phyloP scores from a whole-genome alignment of 2,888 invertebrate species.

The Tuta absoluta region DNA sequence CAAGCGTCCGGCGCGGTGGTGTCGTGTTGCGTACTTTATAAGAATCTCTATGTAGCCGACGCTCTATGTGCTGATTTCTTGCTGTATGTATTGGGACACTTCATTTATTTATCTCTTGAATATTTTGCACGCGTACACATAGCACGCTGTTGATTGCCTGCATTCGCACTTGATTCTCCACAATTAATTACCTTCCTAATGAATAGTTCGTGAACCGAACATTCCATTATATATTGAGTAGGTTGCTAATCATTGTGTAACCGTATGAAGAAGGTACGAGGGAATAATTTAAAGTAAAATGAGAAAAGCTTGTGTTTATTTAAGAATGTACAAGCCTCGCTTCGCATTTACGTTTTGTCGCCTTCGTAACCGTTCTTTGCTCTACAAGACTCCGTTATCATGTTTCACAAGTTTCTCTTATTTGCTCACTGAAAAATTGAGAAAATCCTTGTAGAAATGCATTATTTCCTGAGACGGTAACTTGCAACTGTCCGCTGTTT shows the following conservation, averaged over 20 bases:
- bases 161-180: neutral
- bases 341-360: neutral
- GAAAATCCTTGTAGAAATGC: neutral
- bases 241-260: neutral
- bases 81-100: neutral
- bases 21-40: neutral
- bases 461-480: constrained; percentile 27
- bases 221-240: neutral
- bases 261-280: no score
- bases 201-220: neutral
- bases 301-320: no score
- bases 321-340: no score
- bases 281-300: no score
- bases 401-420: neutral
- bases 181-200: neutral
- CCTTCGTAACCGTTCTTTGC: neutral
- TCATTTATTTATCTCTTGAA: no score
- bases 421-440: neutral
- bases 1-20: neutral
- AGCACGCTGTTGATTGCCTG: neutral
- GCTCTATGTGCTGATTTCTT: neutral
- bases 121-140: no score
- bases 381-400: neutral
- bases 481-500: constrained; percentile 33
- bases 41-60: neutral